These are phyloP conservation scores for Machaerirhynchus nigripectus DNA, from an alignment of 2,113 vertebrate genomes.

Conservation along the genomic window DNA sequence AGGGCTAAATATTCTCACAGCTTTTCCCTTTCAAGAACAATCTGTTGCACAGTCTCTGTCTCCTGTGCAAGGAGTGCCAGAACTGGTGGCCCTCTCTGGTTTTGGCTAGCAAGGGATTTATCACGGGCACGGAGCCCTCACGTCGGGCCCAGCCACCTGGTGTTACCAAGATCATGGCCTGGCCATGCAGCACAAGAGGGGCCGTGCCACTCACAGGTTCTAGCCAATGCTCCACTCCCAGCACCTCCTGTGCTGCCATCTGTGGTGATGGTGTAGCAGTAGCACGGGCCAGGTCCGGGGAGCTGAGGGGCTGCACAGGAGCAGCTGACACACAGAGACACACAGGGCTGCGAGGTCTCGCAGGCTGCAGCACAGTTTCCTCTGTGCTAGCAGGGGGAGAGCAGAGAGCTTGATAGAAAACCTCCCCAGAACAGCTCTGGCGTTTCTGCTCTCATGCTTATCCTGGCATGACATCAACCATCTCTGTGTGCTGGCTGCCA, in stretches of 20 bases:
- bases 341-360: rapidly evolving
- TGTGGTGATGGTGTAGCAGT: neutral
- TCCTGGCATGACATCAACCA: neutral
- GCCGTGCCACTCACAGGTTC: neutral
- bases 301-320: neutral
- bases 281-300: neutral
- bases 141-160: neutral
- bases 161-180: neutral
- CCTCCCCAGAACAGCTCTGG: neutral
- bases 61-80: neutral
- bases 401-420: neutral
- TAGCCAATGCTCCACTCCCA: neutral
- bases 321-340: neutral
- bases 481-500: neutral
- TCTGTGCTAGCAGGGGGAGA: neutral
- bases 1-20: constrained; percentile 39
- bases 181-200: neutral
- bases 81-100: neutral
- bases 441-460: neutral
- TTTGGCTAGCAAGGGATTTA: neutral
- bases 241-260: constrained; percentile 25
- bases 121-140: neutral
- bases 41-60: constrained; percentile 6
- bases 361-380: neutral
- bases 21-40: constrained; percentile 21